A percentile compares a stretch with the other conserved stretches of the same genome.
phyloP scores from a whole-genome alignment of 2,113 vertebrate genomes.

The Psittacula cyanocephala region DNA sequence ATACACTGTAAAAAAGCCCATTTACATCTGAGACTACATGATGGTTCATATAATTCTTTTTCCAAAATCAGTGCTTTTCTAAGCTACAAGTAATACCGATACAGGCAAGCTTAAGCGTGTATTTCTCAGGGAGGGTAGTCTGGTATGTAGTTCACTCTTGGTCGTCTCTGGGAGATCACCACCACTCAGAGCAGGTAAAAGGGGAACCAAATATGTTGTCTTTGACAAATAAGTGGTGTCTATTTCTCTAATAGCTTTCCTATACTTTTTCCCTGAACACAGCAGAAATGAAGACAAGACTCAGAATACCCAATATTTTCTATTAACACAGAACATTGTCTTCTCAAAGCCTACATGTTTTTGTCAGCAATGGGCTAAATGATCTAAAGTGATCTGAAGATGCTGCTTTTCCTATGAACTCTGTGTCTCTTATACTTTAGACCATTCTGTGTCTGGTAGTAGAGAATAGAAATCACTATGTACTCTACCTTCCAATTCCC shows the following conservation, averaged over 20 bases:
- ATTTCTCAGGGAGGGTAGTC: neutral
- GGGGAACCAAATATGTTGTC: neutral
- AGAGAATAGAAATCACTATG: neutral
- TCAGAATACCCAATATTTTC: neutral
- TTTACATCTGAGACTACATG: neutral
- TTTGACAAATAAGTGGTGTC: neutral
- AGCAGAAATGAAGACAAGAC: neutral
- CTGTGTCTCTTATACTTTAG: neutral
- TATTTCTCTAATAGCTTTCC: neutral
- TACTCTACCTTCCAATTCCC: neutral
- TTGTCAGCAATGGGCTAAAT: neutral
- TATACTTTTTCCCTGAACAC: neutral
- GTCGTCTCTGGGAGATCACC: rapidly evolving
- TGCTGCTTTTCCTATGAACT: neutral
- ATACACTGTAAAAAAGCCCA: neutral
- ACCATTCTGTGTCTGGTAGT: neutral
- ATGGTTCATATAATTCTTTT: neutral
- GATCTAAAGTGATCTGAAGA: neutral
- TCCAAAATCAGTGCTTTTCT: neutral
- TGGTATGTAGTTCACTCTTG: neutral
- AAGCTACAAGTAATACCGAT: neutral
- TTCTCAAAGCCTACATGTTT: neutral
- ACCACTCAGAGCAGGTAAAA: neutral
- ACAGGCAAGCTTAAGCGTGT: neutral
- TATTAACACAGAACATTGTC: neutral